Evolutionary conservation across 2,113 vertebrate species (phyloP), one percentile per base, ranked within the genome.

Genomic region (Abramis brama): DNA sequence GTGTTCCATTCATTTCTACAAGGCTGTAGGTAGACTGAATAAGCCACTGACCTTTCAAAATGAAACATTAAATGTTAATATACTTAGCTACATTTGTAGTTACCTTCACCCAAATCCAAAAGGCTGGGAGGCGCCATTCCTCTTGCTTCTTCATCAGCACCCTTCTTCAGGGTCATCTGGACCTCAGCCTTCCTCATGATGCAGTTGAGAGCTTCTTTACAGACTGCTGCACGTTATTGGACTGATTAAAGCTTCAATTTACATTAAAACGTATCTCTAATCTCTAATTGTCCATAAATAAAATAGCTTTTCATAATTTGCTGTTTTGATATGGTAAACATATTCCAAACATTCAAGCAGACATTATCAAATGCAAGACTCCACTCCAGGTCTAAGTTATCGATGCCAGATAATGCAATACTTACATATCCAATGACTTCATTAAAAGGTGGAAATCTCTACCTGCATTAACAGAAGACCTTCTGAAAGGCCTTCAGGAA

Each of bases 101-200:
- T 93, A 95, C 95, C 95, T 95, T 96, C 98, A 93, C 94, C 95
- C 89, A 98, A 94, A 86, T 98, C 97, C 90, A 99, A 90, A 89
- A 99, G 96, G 88, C 96, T 98, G 0, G 95, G 94, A 2, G 96
- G 95, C 11, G 94, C 92, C 19, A 82, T 90, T 21, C 87, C 88
- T 7, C 75, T 82, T 39, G 74, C 87, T 68, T 73, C 92, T 79
- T 95, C 96, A 78, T 94, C 95, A 0, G 90, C 79, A n/a, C 93
- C 93, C 77, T 94, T 94, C 66, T 92, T 91, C 2, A 88, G 91
- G 90, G 91, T 87, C 25, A 93, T 91, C 30, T 90, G 93, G 17
- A 92, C 95, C 92, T 95, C 95, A 0, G 95, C 93, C 88, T 95
- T 96, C 79, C 97, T 96, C 98, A 98, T 99, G 87, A 85, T 87